Percentiles rank a stretch among this genome's conserved stretches.
phyloP scores from a whole-genome alignment of 2,888 invertebrate genomes.

The Poecilus cupreus region DNA sequence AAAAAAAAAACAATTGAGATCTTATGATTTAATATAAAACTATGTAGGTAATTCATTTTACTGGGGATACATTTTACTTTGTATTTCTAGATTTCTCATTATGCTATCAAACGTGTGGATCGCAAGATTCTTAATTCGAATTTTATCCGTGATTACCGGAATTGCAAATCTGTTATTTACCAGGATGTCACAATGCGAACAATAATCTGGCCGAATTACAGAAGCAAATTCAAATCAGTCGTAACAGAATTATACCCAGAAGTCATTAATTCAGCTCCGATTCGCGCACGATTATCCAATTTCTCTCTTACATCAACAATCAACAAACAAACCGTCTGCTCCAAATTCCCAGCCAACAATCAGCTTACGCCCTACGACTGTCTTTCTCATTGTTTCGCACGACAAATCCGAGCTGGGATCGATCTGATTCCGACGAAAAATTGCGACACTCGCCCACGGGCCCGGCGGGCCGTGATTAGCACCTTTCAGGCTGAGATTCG shows the following conservation, averaged over 20 bases:
- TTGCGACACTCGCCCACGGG: constrained; percentile 30
- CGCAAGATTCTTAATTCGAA: too few relatives aligned
- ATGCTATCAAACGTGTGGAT: too few relatives aligned
- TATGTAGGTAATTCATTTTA: too few relatives aligned
- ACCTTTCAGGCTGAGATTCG: neutral
- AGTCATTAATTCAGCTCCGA: neutral
- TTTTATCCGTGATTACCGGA: too few relatives aligned
- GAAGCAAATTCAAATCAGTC: too few relatives aligned
- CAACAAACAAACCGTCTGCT: neutral
- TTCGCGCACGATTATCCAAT: neutral
- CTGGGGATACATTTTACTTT: too few relatives aligned
- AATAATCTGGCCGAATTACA: too few relatives aligned
- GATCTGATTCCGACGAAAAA: constrained; percentile 37
- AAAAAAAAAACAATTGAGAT: too few relatives aligned
- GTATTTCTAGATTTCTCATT: too few relatives aligned
- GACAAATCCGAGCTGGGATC: constrained; percentile 19
- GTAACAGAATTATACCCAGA: neutral
- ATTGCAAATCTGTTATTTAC: too few relatives aligned
- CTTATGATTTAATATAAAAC: too few relatives aligned
- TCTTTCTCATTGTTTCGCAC: constrained; percentile 35
- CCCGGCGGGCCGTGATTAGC: neutral
- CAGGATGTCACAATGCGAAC: too few relatives aligned
- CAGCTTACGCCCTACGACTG: neutral
- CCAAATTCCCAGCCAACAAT: neutral
- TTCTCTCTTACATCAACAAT: neutral